phyloP scores from a whole-genome alignment of 1,140 invertebrate species.

The Cyclargus thomasi region DNA sequence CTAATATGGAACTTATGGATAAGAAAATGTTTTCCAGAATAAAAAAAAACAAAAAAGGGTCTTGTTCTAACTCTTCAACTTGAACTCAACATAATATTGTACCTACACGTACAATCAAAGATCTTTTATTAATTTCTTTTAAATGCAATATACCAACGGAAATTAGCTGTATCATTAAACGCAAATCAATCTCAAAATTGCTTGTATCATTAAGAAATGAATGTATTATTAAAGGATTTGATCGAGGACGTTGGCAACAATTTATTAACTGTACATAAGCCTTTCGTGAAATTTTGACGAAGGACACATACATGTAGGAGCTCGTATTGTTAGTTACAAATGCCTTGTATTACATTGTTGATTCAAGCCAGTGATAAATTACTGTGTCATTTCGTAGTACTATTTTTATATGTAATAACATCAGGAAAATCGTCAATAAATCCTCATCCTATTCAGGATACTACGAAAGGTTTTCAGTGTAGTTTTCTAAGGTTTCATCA shows the following conservation, averaged over 20 bases:
- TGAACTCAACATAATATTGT: too few species aligned
- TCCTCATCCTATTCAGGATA: background rate
- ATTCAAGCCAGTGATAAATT: background rate
- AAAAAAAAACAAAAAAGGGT: too few species aligned
- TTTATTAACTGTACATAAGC: background rate
- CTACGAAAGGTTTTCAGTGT: background rate
- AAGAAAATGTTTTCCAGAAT: too few species aligned
- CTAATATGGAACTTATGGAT: too few species aligned
- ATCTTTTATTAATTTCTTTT: too few species aligned
- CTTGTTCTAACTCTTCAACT: too few species aligned
- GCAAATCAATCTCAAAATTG: background rate
- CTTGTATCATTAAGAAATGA: background rate
- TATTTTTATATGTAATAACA: background rate
- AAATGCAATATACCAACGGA: too few species aligned
- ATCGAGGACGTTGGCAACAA: background rate
- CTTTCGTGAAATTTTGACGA: background rate
- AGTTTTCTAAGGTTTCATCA: background rate
- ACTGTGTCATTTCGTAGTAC: background rate
- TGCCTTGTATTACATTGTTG: background rate
- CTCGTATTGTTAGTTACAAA: background rate
- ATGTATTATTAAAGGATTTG: background rate
- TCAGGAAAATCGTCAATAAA: background rate
- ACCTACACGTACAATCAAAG: too few species aligned
- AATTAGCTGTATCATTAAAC: background rate
- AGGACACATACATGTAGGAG: background rate